Base-by-base conservation (phyloP, 2,888 invertebrate species). In the Lagria hirta region DNA sequence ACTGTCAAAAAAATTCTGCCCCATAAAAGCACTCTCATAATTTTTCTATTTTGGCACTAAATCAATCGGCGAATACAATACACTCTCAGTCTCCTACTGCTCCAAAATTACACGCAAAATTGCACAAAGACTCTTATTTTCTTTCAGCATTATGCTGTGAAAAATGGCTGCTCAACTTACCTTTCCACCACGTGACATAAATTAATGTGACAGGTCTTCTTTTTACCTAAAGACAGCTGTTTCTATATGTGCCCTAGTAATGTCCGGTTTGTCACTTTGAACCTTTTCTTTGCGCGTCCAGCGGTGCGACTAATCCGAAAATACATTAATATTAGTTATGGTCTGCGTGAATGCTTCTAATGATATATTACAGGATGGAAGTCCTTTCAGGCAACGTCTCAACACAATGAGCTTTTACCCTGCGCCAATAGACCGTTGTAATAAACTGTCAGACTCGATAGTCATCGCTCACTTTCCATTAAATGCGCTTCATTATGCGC, bases 271-370 rank as follows among this genome's bases (percentile, higher is more conserved):
- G 66, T 62, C 65, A 61, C 62, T 47, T 61, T 55, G 35, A 52
- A 41, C 43, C 48, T 51, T 60, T 57, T 55, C 62, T 61, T 61
- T 58, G 49, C 50, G 53, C 49, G 53, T 54, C 61, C 62, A 51
- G 59, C 60, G 57, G 65, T 61, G 62, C 55, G 59, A 62, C 68
- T 66, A 69, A 70, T 70, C 66, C 62, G 61, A 65, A 66, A 69
- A 69, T 69, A 67, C 67, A 70, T 68, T 64, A 61, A 64, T 64
- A 66, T 71, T 69, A 69, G 70, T 68, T 67, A 68, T 69, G 69
- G 69, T 64, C 64, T 68, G 59, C 40, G 61, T 62, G 63, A 64
- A 65, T 62, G 61, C 58, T 51, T 49, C 53, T 49, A 55, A 61
- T 69, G 69, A 70, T 70, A 65, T 69, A 70, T 69, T 64, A 59